Evolutionary conservation across 2,888 invertebrate genomes (phyloP).

Genomic region (Cosmopolites sordidus): DNA sequence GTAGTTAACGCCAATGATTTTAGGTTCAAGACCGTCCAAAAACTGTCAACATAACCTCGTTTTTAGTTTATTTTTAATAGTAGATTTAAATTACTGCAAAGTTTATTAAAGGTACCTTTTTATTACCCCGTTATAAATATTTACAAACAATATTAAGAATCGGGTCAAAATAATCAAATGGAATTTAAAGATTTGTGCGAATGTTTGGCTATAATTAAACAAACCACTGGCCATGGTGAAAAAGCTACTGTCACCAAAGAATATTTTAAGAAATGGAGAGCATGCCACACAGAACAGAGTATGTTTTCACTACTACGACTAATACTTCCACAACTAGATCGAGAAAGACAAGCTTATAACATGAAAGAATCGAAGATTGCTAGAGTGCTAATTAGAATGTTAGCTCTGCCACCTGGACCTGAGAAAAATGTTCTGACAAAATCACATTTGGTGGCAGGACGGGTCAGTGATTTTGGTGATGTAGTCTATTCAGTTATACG

Average conservation of each 20-base stretch:
- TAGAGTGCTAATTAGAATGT: conserved; percentile 66
- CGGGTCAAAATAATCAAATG: conserved; percentile 32
- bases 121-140: too few species aligned
- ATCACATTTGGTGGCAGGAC: conserved; percentile 47
- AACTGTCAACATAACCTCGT: not conserved
- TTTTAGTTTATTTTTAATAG: too few species aligned
- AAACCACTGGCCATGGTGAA: conserved; percentile 46
- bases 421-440: conserved; percentile 55
- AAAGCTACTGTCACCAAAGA: conserved; percentile 41
- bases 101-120: too few species aligned
- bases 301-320: conserved; percentile 74
- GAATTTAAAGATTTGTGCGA: conserved; percentile 56
- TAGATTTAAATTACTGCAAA: too few species aligned
- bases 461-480: conserved; percentile 73
- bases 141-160: not conserved
- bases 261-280: conserved; percentile 47
- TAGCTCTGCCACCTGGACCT: conserved; percentile 64
- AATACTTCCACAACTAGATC: conserved; percentile 73
- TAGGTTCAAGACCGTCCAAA: too few species aligned
- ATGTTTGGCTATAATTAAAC: conserved; percentile 58
- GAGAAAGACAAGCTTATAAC: conserved; percentile 76
- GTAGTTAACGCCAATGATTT: too few species aligned
- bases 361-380: conserved; percentile 75
- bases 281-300: conserved; percentile 20
- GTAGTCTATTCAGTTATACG: conserved; percentile 68